phyloP scores from a whole-genome alignment of 2,888 invertebrate genomes.

The Drosophila eohydei region DNA sequence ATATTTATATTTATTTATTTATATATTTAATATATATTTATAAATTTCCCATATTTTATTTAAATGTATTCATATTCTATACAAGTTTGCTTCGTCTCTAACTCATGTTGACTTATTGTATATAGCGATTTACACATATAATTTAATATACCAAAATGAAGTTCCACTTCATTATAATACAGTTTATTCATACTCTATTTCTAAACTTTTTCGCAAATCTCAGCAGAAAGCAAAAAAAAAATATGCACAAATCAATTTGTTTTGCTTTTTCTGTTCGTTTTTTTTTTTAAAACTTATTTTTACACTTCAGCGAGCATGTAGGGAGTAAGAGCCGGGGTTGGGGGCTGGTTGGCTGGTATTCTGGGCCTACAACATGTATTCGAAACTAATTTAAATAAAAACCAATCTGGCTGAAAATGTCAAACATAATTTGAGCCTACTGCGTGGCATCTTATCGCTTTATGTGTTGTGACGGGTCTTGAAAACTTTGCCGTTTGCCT shows the following conservation, averaged over 20 bases:
- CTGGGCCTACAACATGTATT: slow-evolving; percentile 57
- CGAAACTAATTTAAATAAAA: slow-evolving; percentile 79
- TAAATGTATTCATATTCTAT: neutral
- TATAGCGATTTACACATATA: neutral
- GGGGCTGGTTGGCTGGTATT: slow-evolving; percentile 2
- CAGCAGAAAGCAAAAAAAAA: slow-evolving; percentile 31
- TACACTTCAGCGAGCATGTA: slow-evolving; percentile 65
- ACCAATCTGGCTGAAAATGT: slow-evolving; percentile 74
- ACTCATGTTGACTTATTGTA: neutral
- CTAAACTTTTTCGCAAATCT: slow-evolving; percentile 42
- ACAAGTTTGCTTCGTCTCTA: no score
- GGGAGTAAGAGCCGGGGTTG: neutral
- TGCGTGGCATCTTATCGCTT: slow-evolving; percentile 60
- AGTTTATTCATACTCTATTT: slow-evolving; percentile 26
- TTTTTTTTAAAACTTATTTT: slow-evolving; percentile 51
- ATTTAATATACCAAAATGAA: slow-evolving; percentile 22
- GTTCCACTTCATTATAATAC: slow-evolving; percentile 27
- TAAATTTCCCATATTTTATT: neutral
- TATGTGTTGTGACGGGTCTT: slow-evolving; percentile 62
- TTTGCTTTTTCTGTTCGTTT: slow-evolving; percentile 12
- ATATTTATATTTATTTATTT: neutral
- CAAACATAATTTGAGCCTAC: slow-evolving; percentile 65
- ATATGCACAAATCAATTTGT: slow-evolving; percentile 53
- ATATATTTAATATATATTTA: neutral
- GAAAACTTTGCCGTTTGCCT: slow-evolving; percentile 52